Evolutionary conservation across 2,888 invertebrate species (phyloP).

Genomic region (Listrodromus nycthemerus): DNA sequence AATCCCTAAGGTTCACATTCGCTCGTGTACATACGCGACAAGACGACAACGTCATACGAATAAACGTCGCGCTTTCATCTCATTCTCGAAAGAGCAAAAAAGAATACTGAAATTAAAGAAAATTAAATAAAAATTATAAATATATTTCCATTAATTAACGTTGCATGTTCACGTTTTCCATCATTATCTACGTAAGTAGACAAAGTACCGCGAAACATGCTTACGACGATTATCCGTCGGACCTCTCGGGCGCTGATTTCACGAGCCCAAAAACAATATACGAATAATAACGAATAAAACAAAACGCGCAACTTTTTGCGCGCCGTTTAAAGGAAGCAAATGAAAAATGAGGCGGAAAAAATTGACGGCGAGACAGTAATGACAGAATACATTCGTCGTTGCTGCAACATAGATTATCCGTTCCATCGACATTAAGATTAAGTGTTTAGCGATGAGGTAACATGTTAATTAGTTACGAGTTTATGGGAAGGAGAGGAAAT

Average conservation of each 20-base stretch:
- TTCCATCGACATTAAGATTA: constrained; percentile 74
- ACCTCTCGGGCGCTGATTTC: constrained; percentile 61
- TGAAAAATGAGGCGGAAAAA: constrained; percentile 11
- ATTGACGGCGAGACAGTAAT: constrained; percentile 40
- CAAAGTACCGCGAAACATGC: constrained; percentile 67
- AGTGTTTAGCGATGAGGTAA: constrained; percentile 69
- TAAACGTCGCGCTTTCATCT: constrained; percentile 49
- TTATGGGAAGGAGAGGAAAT: constrained; percentile 69
- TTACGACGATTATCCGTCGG: constrained; percentile 66
- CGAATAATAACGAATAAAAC: constrained; percentile 5
- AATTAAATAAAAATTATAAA: constrained; percentile 58
- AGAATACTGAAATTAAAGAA: constrained; percentile 46
- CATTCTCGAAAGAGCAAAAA: constrained; percentile 43
- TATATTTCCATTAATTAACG: constrained; percentile 66
- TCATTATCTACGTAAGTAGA: constrained; percentile 74
- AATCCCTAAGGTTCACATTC: constrained; percentile 34
- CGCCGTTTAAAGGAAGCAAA: constrained; percentile 17
- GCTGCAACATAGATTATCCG: constrained; percentile 77
- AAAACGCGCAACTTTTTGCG: constrained; percentile 6
- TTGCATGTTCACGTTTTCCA: constrained; percentile 70
- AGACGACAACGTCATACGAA: constrained; percentile 48
- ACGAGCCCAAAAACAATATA: constrained; percentile 49
- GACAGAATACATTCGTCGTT: constrained; percentile 60
- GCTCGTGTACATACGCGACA: constrained; percentile 45
- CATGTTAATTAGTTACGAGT: constrained; percentile 80